phyloP scores from a whole-genome alignment of 1,140 invertebrate species.

The Penaeus japonicus region DNA sequence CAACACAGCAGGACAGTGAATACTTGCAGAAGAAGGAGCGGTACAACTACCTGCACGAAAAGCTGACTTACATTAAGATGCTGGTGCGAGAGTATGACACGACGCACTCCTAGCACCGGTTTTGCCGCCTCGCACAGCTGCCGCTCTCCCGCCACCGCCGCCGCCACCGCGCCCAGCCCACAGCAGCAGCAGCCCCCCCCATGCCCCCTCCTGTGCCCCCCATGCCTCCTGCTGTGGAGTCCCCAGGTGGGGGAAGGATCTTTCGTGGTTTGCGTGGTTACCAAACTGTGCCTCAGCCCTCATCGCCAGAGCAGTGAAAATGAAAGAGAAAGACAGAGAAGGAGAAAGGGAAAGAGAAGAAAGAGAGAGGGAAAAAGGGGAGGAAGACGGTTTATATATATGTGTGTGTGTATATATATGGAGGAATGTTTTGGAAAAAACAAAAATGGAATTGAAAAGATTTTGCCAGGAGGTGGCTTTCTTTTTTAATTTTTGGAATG shows the following conservation, averaged over 20 bases:
- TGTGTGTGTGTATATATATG: too few relatives aligned
- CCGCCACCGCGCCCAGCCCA: conserved; percentile 17
- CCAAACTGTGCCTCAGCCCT: conserved; percentile 52
- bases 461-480: too few relatives aligned
- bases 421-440: too few relatives aligned
- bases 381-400: too few relatives aligned
- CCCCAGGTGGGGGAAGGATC: conserved; percentile 35
- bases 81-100: conserved; percentile 39
- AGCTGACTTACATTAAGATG: conserved; percentile 40
- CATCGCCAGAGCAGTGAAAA: neutral
- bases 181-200: neutral
- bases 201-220: too few relatives aligned
- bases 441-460: too few relatives aligned
- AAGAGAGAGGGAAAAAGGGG: neutral
- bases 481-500: too few relatives aligned
- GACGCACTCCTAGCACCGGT: conserved; percentile 45
- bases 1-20: conserved; percentile 24
- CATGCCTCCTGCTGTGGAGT: neutral
- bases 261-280: conserved; percentile 39
- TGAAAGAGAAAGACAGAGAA: neutral
- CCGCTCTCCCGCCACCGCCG: neutral
- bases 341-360: neutral
- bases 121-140: conserved; percentile 17
- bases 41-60: conserved; percentile 41
- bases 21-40: conserved; percentile 25